Evolutionary conservation across 2,797 vertebrate genomes (phyloP).

Genomic region (Oryzias dopingdopingensis): DNA sequence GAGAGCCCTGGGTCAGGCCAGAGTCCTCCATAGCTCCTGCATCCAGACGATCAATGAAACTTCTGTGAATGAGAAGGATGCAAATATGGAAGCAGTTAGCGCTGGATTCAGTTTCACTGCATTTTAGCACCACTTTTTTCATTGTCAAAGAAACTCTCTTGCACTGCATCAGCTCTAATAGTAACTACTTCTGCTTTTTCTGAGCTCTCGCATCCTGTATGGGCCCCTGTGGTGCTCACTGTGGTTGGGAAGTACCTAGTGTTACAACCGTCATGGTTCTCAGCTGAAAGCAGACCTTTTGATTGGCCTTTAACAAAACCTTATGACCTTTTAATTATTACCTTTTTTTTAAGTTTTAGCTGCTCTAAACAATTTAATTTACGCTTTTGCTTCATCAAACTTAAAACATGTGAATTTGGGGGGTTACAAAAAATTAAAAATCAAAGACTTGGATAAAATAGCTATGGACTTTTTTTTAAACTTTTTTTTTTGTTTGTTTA

Average conservation of each 20-base stretch:
- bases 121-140: slow-evolving; percentile 16
- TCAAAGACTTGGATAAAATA: slow-evolving; percentile 13
- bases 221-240: slow-evolving; percentile 56
- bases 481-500: slow-evolving; percentile 2
- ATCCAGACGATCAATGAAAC: slow-evolving; percentile 7
- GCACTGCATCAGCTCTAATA: slow-evolving; percentile 30
- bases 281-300: slow-evolving; percentile 46
- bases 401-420: too few species aligned
- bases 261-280: slow-evolving; percentile 61
- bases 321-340: too few species aligned
- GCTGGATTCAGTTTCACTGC: slow-evolving; percentile 46
- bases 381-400: too few species aligned
- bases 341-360: too few species aligned
- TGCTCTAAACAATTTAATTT: too few species aligned
- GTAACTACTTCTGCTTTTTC: slow-evolving; percentile 64
- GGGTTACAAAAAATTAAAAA: too few species aligned
- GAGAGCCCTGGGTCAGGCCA: slow-evolving; percentile 8
- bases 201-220: slow-evolving; percentile 50
- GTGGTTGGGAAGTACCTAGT: slow-evolving; percentile 69
- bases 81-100: slow-evolving; percentile 41
- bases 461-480: slow-evolving; percentile 8
- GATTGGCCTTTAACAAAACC: neutral
- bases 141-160: slow-evolving; percentile 2
- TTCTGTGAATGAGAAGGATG: slow-evolving; percentile 37
- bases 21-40: slow-evolving; percentile 8